phyloP scores from a whole-genome alignment of 2,113 vertebrate species.

The Neodon shergylaensis region DNA sequence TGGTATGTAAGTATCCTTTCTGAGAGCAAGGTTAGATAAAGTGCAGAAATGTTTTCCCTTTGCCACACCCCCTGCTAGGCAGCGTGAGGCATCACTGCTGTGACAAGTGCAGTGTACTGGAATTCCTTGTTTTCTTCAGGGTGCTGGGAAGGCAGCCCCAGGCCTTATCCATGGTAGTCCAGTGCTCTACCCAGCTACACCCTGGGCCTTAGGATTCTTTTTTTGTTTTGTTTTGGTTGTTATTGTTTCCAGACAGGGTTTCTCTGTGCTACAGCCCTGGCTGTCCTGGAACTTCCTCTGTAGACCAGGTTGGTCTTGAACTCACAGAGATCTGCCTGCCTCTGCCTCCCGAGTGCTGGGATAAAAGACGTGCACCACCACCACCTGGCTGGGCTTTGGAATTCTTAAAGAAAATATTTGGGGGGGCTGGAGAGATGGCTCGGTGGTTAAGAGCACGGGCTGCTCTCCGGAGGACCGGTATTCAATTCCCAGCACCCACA shows the following conservation, averaged over 20 bases:
- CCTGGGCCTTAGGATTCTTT: neutral
- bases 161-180: neutral
- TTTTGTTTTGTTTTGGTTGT: no score
- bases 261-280: no score
- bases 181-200: neutral
- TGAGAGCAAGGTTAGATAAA: constrained; percentile 29
- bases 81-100: neutral
- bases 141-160: neutral
- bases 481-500: neutral
- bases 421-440: neutral
- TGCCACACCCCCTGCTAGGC: constrained; percentile 27
- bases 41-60: constrained; percentile 42
- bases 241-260: no score
- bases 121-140: neutral
- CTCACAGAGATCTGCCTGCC: no score
- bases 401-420: constrained; percentile 54
- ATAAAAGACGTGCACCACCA: no score
- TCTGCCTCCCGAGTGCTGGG: no score
- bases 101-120: constrained; percentile 31
- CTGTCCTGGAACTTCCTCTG: no score
- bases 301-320: no score
- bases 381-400: neutral
- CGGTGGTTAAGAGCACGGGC: neutral
- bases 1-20: constrained; percentile 4
- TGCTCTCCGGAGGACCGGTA: neutral